These are phyloP conservation scores for Huso huso DNA, from an alignment of 2,797 vertebrate genomes.

Conservation along the genomic window DNA sequence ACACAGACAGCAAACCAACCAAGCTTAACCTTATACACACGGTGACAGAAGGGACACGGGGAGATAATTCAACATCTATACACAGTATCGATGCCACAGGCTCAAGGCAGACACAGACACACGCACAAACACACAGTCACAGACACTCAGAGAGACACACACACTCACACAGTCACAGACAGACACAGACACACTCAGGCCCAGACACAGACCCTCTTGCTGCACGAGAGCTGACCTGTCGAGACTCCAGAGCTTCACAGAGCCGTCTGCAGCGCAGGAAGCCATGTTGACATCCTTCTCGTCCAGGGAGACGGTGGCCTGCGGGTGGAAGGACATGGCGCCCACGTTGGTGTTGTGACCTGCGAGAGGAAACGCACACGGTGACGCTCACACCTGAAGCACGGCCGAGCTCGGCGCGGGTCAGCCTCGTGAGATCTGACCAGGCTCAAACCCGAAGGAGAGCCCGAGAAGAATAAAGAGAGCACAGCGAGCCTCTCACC, in stretches of 20 bases:
- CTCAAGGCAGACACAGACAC: background rate
- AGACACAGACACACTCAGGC: too few species aligned
- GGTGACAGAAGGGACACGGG: too few species aligned
- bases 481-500: constrained; percentile 48
- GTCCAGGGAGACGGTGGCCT: constrained; percentile 73
- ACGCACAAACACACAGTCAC: too few species aligned
- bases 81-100: too few species aligned
- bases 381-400: too few species aligned
- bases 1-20: too few species aligned
- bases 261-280: constrained; percentile 83
- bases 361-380: constrained; percentile 28
- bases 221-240: constrained; percentile 66
- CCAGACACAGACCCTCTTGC: too few species aligned
- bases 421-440: background rate
- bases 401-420: too few species aligned
- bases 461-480: background rate
- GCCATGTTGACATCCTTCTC: constrained; percentile 85
- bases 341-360: constrained; percentile 90
- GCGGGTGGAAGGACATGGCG: constrained; percentile 83
- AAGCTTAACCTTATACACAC: too few species aligned
- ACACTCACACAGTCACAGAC: too few species aligned
- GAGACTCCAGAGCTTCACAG: constrained; percentile 92
- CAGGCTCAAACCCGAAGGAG: background rate
- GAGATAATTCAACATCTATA: too few species aligned
- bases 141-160: too few species aligned